Base-by-base conservation (phyloP, 1,140 invertebrate genomes). In the Hycleus phaleratus region DNA sequence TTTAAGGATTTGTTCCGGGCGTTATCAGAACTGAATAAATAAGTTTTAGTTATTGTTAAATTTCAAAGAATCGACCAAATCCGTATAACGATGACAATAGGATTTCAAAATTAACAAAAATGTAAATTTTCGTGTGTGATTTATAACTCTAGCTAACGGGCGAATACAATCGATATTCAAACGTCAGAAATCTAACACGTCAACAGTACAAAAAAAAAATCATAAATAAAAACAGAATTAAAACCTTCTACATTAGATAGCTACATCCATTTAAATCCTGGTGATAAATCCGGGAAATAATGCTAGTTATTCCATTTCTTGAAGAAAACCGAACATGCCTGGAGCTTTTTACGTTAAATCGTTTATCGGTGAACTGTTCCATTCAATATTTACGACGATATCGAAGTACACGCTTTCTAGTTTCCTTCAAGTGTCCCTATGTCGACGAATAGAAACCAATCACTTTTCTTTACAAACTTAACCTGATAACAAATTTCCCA, bases 1-100 rank as follows among this genome's bases (percentile, higher is more conserved):
- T 62, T 62, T 62, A 59, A 56, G 57, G 58, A 62, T 62, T 62
- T 59, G 3, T 43, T 60, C 18, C 46, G 49, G 38, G 45, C 10
- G 18, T 26, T 32, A 32, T 4, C 32, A 32, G 7, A 32, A 32
- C 7, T 18, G 18, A 18, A 18, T 18, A 18, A 18, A 18, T 18
- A 18, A 18, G 18, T 55, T 46, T 38, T 40, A 43, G 40, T 52
- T 55, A 56, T 59, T 59, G 56, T 61, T 58, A 26, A 38, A 43
- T 58, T 58, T 57, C 56, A 60, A 56, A 52, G 18, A 18, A 18
- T 18, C 18, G 1, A 18, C 18, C 18, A 18, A 18, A 18, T 18
- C 18, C 18, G 18, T 18, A 18, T 18, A 18, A 18, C 18, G 18
- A 18, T 18, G 18, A 47, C 32, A 44, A 55, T 50, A 48, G 32